Percentiles rank a stretch among this genome's conserved stretches.
Evolutionary conservation across 2,113 vertebrate species (phyloP).

Genomic region (Sceloporus tristichus): DNA sequence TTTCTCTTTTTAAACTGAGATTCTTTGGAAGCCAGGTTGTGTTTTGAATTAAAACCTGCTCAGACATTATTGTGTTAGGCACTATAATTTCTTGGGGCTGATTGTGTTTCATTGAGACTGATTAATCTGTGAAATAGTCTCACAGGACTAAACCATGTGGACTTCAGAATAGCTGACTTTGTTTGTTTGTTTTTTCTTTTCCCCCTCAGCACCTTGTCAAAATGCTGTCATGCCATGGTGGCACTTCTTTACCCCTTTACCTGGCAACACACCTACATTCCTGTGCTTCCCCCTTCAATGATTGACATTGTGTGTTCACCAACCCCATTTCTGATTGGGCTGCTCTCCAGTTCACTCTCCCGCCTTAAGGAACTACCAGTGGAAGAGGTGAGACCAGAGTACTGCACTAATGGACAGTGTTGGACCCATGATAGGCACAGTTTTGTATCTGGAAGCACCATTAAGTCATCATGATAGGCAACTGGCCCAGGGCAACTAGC

Average conservation of each 20-base stretch:
- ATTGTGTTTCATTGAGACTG: not conserved
- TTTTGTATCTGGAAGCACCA: no score
- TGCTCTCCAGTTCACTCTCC: conserved; percentile 90
- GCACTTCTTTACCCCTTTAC: conserved; percentile 92
- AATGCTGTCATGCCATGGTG: conserved; percentile 88
- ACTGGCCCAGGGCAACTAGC: no score
- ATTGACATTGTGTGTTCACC: conserved; percentile 96
- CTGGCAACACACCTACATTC: conserved; percentile 92
- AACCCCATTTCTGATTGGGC: conserved; percentile 93
- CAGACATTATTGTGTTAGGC: not conserved
- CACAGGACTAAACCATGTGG: not conserved
- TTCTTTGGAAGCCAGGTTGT: not conserved
- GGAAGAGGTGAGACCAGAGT: conserved; percentile 85
- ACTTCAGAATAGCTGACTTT: rapidly evolving
- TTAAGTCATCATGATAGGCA: no score
- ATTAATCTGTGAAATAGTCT: not conserved
- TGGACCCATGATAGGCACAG: not conserved
- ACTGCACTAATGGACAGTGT: not conserved
- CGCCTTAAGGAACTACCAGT: conserved; percentile 90
- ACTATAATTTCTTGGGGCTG: not conserved
- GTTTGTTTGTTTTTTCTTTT: conserved; percentile 13
- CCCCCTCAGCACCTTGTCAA: conserved; percentile 85
- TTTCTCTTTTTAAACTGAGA: not conserved
- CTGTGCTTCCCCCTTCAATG: conserved; percentile 92
- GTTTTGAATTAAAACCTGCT: not conserved